phyloP scores from a whole-genome alignment of 2,888 invertebrate genomes.

The Trileptium ribeirensis region DNA sequence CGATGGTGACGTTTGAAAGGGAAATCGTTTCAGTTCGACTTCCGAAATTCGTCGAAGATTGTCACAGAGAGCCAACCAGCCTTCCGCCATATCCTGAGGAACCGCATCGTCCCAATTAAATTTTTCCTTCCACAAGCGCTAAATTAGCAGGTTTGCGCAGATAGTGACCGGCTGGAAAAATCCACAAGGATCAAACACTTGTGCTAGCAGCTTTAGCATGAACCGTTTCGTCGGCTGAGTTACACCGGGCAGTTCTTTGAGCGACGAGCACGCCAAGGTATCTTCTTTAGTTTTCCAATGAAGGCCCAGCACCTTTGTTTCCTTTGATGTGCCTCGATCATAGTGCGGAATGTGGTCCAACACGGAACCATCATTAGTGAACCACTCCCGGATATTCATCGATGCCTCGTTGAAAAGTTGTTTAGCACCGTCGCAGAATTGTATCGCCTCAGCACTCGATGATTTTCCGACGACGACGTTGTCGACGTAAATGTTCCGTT shows the following conservation, averaged over 20 bases:
- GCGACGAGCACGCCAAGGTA: not conserved
- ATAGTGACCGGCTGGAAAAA: not conserved
- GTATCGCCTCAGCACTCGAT: not conserved
- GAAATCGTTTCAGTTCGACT: not conserved
- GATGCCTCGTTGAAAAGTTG: not conserved
- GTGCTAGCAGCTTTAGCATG: not conserved
- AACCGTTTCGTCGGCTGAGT: not conserved
- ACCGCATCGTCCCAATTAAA: not conserved
- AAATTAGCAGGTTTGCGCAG: not conserved
- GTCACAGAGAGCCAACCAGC: not conserved
- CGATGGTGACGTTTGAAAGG: not conserved
- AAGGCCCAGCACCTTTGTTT: slow-evolving; percentile 5
- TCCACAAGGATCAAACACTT: not conserved
- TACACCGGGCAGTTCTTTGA: no score
- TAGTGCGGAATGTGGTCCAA: not conserved
- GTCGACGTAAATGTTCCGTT: not conserved
- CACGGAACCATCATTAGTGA: not conserved
- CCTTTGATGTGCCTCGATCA: not conserved
- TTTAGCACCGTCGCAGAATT: not conserved
- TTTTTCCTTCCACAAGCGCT: not conserved
- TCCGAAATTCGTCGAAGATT: not conserved
- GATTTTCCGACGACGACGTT: not conserved
- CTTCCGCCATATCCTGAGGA: not conserved
- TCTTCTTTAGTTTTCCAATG: not conserved
- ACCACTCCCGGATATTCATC: slow-evolving; percentile 2